Evolutionary conservation across 1,140 invertebrate genomes (phyloP).

Genomic region (Paracyclopina nana): DNA sequence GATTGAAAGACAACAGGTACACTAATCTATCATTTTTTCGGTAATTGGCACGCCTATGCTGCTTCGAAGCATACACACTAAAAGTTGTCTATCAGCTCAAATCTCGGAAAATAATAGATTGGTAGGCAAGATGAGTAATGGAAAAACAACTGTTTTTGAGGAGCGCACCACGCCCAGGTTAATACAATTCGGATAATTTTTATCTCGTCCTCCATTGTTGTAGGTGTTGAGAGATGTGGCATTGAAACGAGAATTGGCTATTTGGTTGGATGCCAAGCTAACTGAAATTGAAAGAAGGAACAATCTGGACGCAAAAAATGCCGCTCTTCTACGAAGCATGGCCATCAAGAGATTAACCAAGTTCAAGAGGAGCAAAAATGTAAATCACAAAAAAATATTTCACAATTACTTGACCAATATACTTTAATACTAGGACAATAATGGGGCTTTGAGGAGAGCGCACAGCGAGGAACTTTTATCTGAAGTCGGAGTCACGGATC

Average conservation of each 20-base stretch:
- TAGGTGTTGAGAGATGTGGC: constrained; percentile 11
- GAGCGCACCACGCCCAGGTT: too few relatives aligned
- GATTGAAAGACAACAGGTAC: constrained; percentile 14
- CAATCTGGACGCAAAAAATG: constrained; percentile 10
- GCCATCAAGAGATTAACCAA: constrained; percentile 12
- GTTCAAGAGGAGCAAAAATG: background rate
- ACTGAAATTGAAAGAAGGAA: constrained; percentile 11
- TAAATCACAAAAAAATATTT: background rate
- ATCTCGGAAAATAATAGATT: too few relatives aligned
- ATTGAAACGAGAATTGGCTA: constrained; percentile 10
- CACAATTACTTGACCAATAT: background rate
- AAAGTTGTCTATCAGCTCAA: too few relatives aligned
- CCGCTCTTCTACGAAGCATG: constrained; percentile 10
- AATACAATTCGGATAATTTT: too few relatives aligned
- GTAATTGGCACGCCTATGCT: too few relatives aligned
- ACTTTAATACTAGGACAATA: background rate
- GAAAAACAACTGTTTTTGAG: too few relatives aligned
- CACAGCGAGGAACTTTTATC: constrained; percentile 13
- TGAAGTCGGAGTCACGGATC: constrained; percentile 5
- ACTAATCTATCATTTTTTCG: too few relatives aligned
- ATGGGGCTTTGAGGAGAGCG: constrained; percentile 4
- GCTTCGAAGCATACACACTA: too few relatives aligned
- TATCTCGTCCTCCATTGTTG: too few relatives aligned
- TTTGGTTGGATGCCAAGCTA: constrained; percentile 14
- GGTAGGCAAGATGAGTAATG: too few relatives aligned